phyloP scores from a whole-genome alignment of 2,888 invertebrate species.

The Sepioteuthis lessoniana region DNA sequence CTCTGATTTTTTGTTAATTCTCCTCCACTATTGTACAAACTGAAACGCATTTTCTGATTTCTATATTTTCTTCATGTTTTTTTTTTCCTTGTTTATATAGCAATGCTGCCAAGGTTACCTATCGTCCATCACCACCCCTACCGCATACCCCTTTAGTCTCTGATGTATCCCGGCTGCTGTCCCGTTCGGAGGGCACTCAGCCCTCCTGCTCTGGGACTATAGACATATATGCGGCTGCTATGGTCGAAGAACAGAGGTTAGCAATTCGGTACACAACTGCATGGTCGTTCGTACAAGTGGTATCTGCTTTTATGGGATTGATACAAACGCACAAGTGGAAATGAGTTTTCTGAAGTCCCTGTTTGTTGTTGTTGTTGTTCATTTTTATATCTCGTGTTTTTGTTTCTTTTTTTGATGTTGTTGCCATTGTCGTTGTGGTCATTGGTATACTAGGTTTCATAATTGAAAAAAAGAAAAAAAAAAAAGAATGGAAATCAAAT shows the following conservation, averaged over 20 bases:
- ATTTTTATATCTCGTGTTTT: not conserved
- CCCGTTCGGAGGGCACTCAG: not conserved
- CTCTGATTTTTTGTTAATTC: too few relatives aligned
- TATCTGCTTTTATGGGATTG: not conserved
- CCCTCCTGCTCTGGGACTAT: slow-evolving; percentile 39
- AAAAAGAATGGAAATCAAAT: not conserved
- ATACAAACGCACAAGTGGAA: not conserved
- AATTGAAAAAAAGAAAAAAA: not conserved
- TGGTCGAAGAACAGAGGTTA: slow-evolving; percentile 43
- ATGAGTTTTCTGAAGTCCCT: not conserved
- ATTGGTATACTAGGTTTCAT: not conserved
- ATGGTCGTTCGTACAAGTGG: not conserved
- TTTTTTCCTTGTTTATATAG: not conserved
- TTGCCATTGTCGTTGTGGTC: not conserved
- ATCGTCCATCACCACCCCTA: slow-evolving; percentile 44
- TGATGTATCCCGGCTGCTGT: slow-evolving; percentile 23
- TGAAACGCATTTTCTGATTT: not conserved
- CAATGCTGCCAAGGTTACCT: not conserved
- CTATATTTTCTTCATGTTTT: not conserved
- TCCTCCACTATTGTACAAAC: too few relatives aligned
- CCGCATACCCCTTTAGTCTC: slow-evolving; percentile 41
- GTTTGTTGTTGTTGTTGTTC: not conserved
- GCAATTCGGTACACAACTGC: not conserved
- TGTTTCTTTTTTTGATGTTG: not conserved
- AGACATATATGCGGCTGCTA: slow-evolving; percentile 44